Evolutionary conservation across 30 jellyfish, hydroid and myxozoan genomes (phyloP).

Genomic region (Aurelia coerulea): DNA sequence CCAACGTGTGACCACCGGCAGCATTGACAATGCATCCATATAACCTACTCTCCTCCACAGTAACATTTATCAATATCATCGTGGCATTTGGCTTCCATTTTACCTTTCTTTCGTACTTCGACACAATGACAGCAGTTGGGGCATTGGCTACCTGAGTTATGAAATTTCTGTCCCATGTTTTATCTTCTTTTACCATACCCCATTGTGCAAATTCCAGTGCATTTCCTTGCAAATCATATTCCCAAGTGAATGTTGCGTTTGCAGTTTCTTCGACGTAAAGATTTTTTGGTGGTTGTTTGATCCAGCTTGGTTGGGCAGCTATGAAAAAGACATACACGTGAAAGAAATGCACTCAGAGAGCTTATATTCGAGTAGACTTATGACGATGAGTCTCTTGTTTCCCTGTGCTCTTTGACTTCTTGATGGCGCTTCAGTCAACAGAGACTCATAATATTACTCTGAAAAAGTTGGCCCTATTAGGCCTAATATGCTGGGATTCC

Average conservation of each 20-base stretch:
- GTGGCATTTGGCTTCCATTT: conserved; percentile 46
- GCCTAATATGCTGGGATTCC: too few relatives aligned
- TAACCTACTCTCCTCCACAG: conserved; percentile 4
- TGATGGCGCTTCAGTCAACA: too few relatives aligned
- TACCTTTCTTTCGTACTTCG: not conserved
- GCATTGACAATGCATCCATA: conserved; percentile 35
- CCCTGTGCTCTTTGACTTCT: too few relatives aligned
- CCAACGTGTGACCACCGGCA: not conserved
- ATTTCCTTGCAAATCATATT: conserved; percentile 18
- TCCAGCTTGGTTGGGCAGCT: conserved; percentile 39
- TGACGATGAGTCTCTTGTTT: too few relatives aligned
- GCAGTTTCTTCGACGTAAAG: conserved; percentile 7
- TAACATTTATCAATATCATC: conserved; percentile 35
- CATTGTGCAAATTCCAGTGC: conserved; percentile 37
- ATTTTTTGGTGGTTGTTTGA: conserved; percentile 30
- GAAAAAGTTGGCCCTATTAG: too few relatives aligned
- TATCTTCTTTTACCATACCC: conserved; percentile 21
- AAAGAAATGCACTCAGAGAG: too few relatives aligned
- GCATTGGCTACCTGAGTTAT: conserved; percentile 3
- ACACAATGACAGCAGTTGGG: conserved; percentile 11
- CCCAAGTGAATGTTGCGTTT: conserved; percentile 47
- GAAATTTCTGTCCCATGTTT: conserved; percentile 19
- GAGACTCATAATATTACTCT: too few relatives aligned
- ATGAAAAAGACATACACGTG: not conserved
- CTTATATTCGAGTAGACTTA: too few relatives aligned